A percentile compares a stretch with the other conserved stretches of the same genome.
Conservation (phyloP, 2,797 vertebrate species). For the Myotis myotis region DNA sequence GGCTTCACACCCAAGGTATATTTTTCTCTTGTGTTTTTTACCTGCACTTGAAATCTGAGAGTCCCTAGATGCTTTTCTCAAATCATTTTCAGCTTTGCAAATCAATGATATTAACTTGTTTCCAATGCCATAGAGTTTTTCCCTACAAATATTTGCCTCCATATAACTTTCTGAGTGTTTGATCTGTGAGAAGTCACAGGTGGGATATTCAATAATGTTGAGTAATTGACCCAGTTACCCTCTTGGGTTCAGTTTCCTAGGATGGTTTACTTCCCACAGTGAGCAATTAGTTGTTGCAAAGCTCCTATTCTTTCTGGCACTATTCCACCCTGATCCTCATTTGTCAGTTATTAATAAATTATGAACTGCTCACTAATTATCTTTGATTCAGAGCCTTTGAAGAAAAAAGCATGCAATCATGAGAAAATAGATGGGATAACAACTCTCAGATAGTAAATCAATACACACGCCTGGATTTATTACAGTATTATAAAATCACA, state of each 20-base stretch:
- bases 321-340: slow-evolving; percentile 3
- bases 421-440: slow-evolving; percentile 70
- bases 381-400: slow-evolving; percentile 53
- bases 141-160: background rate
- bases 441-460: slow-evolving; percentile 68
- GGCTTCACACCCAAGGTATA: background rate
- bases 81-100: background rate
- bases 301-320: background rate
- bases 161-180: slow-evolving; percentile 2
- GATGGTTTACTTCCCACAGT: slow-evolving; percentile 48
- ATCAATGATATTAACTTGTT: slow-evolving; percentile 37
- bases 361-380: slow-evolving; percentile 61
- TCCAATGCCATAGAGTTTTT: background rate
- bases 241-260: slow-evolving; percentile 44
- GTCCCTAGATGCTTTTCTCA: background rate
- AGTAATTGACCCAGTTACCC: slow-evolving; percentile 11
- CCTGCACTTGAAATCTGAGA: background rate
- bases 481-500: slow-evolving; percentile 70
- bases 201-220: background rate
- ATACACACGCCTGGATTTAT: slow-evolving; percentile 67
- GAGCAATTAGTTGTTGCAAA: slow-evolving; percentile 54
- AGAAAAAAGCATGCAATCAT: slow-evolving; percentile 60
- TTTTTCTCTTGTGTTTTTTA: background rate
- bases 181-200: background rate
- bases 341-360: slow-evolving; percentile 71